These are phyloP conservation scores for Diarsia rubi DNA, from an alignment of 2,888 invertebrate species.

Conservation along the genomic window DNA sequence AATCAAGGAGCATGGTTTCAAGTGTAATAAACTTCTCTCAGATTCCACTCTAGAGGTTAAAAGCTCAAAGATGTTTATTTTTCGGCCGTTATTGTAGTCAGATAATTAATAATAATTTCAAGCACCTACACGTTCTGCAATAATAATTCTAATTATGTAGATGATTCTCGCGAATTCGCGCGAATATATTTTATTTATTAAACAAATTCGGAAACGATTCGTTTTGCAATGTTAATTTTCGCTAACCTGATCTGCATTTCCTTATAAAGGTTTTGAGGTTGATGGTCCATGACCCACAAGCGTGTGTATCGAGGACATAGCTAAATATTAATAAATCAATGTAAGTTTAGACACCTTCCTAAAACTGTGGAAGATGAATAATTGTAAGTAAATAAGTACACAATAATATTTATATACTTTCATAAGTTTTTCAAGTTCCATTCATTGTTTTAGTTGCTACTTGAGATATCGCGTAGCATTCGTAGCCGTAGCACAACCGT, in stretches of 20 bases:
- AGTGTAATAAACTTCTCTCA: constrained; percentile 68
- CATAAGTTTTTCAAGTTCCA: constrained; percentile 37
- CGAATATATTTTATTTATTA: constrained; percentile 60
- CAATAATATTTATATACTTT: constrained; percentile 16
- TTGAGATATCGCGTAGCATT: constrained; percentile 9
- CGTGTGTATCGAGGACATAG: constrained; percentile 75
- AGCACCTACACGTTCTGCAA: constrained; percentile 20
- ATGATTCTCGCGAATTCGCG: constrained; percentile 40
- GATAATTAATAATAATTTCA: constrained; percentile 22
- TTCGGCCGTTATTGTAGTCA: constrained; percentile 33
- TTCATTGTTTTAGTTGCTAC: constrained; percentile 18
- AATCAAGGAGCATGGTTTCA: constrained; percentile 78
- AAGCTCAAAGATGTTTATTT: constrained; percentile 42
- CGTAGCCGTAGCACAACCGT: neutral
- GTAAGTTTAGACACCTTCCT: constrained; percentile 62
- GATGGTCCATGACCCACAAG: constrained; percentile 78
- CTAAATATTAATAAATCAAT: constrained; percentile 68
- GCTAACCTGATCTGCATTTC: constrained; percentile 78
- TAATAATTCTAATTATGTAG: constrained; percentile 46
- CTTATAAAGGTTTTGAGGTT: constrained; percentile 81
- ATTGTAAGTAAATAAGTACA: constrained; percentile 6
- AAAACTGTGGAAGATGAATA: constrained; percentile 58
- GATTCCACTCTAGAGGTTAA: constrained; percentile 45
- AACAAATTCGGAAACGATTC: constrained; percentile 71
- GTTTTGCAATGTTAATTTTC: constrained; percentile 80